Percentiles rank a stretch among this genome's conserved stretches.
These are phyloP conservation scores for Fragariocoptes setiger DNA, from an alignment of 1,140 invertebrate genomes.

Conservation along the genomic window DNA sequence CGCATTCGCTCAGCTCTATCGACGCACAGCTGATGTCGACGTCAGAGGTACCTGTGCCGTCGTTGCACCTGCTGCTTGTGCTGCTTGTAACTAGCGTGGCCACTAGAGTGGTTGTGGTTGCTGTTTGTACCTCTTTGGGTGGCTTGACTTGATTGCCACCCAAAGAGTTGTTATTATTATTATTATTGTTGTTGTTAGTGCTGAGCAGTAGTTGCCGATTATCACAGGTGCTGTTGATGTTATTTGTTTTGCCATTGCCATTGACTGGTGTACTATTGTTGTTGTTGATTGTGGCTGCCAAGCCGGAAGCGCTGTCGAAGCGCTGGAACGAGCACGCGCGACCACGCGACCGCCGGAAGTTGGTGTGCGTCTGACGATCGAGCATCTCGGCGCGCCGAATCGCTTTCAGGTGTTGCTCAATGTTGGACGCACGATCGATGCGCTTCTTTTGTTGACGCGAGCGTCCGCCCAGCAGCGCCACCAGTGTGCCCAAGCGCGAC, in stretches of 20 bases:
- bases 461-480: neutral
- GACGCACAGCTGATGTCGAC: too few relatives aligned
- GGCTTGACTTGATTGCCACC: too few relatives aligned
- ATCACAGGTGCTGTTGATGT: too few relatives aligned
- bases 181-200: too few relatives aligned
- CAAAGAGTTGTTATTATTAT: too few relatives aligned
- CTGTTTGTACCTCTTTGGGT: too few relatives aligned
- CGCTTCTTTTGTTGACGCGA: neutral
- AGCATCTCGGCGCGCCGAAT: constrained; percentile 12
- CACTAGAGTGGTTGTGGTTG: neutral
- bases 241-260: too few relatives aligned
- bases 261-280: too few relatives aligned
- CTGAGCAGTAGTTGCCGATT: too few relatives aligned
- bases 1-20: too few relatives aligned
- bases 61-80: neutral
- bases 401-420: constrained; percentile 12
- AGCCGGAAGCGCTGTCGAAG: neutral
- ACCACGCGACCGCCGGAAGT: neutral
- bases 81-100: neutral
- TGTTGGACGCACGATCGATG: constrained; percentile 9
- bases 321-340: neutral
- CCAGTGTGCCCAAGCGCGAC: neutral
- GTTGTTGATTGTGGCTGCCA: neutral
- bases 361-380: constrained; percentile 11
- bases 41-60: neutral